Base-by-base conservation (phyloP, 2,113 vertebrate genomes). In the Crocuta crocuta region DNA sequence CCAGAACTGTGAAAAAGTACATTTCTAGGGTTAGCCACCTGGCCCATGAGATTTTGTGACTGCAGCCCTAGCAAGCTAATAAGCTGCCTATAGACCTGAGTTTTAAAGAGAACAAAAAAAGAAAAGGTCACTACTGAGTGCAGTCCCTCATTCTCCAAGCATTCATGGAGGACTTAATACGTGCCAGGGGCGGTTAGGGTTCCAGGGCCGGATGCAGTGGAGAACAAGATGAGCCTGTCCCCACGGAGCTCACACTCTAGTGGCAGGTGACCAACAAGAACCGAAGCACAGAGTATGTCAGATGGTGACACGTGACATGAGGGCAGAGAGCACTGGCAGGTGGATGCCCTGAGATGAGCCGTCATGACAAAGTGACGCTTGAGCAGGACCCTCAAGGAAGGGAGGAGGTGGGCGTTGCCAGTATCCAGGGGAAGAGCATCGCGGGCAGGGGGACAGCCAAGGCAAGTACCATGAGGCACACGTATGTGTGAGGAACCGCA, bases 301-400 rank as follows among this genome's bases (percentile, higher is more conserved):
- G 19, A 33, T 0, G 78, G 53, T n/a, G 24, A n/a, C 7, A 8
- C 0, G 0, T 4, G 31, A 39, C 17, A 28, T 8, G 55, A 33
- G 16, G 28, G n/a, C 0, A 39, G 50, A 28, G 26, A 8, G 24
- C 7, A 10, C 10, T 0, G 5, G 33, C 5, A n/a, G 53, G 9
- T 16, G 4, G 11, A 43, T 11, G 28, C 33, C 63, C 33, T 35
- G 68, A 68, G 70, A 70, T 4, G 9, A 43, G 17, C 26, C 48
- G 1, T 79, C 15, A 8, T 10, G 48, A 45, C 70, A 80, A 65
- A 35, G 68, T 17, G 50, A n/a, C 24, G 35, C 43, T 83, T 48
- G 43, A 61, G 33, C 17, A 35, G 66, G 58, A 23, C 55, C 8
- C 28, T 15, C 73, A 43, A 71, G 73, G 8, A 88, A 55, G 31